A percentile compares a stretch with the other conserved stretches of the same genome.
Evolutionary conservation across 1,140 invertebrate genomes (phyloP).

Genomic region (Pectinophora gossypiella): DNA sequence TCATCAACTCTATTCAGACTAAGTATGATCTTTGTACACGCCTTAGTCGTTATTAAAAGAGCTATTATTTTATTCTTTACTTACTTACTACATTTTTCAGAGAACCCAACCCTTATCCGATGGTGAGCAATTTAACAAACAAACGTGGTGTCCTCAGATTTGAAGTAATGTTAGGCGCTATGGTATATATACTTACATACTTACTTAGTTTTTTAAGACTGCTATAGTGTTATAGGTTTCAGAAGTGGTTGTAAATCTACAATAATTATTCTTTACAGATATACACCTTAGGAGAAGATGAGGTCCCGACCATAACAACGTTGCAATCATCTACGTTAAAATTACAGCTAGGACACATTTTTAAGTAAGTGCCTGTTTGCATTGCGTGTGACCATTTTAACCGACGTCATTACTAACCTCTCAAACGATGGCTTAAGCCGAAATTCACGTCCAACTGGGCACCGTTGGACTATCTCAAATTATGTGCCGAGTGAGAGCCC

Average conservation of each 20-base stretch:
- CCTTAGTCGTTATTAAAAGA: neutral
- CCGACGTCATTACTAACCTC: too few relatives aligned
- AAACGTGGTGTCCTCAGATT: constrained; percentile 75
- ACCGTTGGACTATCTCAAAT: too few relatives aligned
- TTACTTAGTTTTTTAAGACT: too few relatives aligned
- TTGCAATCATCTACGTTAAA: constrained; percentile 75
- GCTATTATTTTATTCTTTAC: too few relatives aligned
- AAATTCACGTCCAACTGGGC: too few relatives aligned
- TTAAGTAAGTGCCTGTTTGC: constrained; percentile 51
- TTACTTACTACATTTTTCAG: constrained; percentile 14
- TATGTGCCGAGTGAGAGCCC: too few relatives aligned
- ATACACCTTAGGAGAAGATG: constrained; percentile 78
- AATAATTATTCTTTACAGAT: constrained; percentile 53
- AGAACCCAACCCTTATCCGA: constrained; percentile 52
- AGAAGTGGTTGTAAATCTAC: too few relatives aligned
- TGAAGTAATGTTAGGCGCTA: constrained; percentile 70
- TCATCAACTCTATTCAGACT: constrained; percentile 79
- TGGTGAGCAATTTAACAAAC: constrained; percentile 68
- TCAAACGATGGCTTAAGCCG: too few relatives aligned
- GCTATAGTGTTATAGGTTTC: too few relatives aligned
- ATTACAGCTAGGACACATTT: constrained; percentile 63
- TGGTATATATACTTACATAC: constrained; percentile 48
- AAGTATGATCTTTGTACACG: constrained; percentile 43
- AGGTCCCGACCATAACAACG: constrained; percentile 78
- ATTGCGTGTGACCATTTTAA: neutral